A percentile compares a stretch with the other conserved stretches of the same genome.
Conservation (phyloP, 2,888 invertebrate genomes). For the Antheraea assamensis region DNA sequence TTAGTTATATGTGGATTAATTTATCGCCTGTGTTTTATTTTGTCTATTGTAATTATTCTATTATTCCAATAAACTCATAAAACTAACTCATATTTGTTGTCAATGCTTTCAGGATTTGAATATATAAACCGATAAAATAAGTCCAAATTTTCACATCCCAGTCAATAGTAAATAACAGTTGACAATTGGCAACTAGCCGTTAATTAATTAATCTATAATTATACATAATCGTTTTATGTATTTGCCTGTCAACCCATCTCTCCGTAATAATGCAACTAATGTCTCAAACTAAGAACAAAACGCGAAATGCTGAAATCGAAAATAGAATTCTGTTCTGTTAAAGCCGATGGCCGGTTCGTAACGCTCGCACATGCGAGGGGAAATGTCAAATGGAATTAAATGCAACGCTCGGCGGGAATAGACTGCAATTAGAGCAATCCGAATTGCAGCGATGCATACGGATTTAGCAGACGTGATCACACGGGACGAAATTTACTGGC, state of each 20-base stretch:
- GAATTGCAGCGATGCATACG: constrained; percentile 5
- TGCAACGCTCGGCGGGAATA: constrained; percentile 36
- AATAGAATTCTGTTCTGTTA: constrained; percentile 4
- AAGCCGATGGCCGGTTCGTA: constrained; percentile 1
- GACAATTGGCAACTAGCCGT: background rate
- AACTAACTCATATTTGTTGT: too few relatives aligned
- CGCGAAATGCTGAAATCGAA: constrained; percentile 9
- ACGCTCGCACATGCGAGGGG: constrained; percentile 22
- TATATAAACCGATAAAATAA: background rate
- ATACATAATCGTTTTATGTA: background rate
- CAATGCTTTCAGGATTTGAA: background rate
- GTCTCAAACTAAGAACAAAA: constrained; percentile 2
- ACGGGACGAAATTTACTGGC: constrained; percentile 11
- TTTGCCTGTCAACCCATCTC: constrained; percentile 1
- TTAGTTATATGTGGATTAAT: too few relatives aligned
- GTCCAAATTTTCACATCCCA: background rate
- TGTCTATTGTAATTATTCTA: too few relatives aligned
- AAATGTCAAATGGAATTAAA: constrained; percentile 47
- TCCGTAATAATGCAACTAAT: background rate
- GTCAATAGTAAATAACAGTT: background rate
- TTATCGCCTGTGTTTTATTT: too few relatives aligned
- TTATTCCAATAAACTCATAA: too few relatives aligned
- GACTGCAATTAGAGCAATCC: constrained; percentile 45
- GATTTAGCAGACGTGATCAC: constrained; percentile 28
- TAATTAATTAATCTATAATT: background rate